Evolutionary conservation across 2,797 vertebrate genomes (phyloP).

Genomic region (Lycodopsis pacificus): DNA sequence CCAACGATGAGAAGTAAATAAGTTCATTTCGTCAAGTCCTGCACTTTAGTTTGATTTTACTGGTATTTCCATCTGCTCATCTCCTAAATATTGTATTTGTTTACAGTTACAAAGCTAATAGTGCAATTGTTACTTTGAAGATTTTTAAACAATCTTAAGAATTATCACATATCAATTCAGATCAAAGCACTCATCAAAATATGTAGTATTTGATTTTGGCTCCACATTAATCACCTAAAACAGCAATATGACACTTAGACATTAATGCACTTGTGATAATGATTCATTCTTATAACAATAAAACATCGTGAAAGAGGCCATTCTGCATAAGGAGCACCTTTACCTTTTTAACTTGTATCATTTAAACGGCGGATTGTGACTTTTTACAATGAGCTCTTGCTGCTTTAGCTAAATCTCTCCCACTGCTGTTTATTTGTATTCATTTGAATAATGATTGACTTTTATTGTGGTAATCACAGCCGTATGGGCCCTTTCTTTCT

Average conservation of each 20-base stretch:
- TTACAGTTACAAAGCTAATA: not conserved
- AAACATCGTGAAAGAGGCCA: not conserved
- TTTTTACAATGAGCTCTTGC: not conserved
- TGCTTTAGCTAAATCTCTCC: not conserved
- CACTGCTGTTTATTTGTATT: not conserved
- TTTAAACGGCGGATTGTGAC: not conserved
- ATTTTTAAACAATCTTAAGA: constrained; percentile 1
- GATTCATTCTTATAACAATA: not conserved
- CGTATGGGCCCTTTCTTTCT: not conserved
- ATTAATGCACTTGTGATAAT: not conserved
- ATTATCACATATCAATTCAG: not conserved
- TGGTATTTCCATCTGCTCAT: not conserved
- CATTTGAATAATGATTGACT: constrained; percentile 15
- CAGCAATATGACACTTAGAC: not conserved
- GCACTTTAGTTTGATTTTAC: not conserved
- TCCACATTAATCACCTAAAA: not conserved
- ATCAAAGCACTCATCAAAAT: not conserved
- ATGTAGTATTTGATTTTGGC: not conserved
- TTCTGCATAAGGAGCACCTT: not conserved
- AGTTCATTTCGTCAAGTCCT: not conserved
- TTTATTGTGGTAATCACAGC: constrained; percentile 26
- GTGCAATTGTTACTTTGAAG: not conserved
- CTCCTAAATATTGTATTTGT: not conserved
- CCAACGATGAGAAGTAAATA: not conserved
- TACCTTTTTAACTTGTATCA: not conserved